Evolutionary conservation across 2,113 vertebrate species (phyloP), one percentile per base, ranked within the genome.

Genomic region (Dryoscopus gambensis): DNA sequence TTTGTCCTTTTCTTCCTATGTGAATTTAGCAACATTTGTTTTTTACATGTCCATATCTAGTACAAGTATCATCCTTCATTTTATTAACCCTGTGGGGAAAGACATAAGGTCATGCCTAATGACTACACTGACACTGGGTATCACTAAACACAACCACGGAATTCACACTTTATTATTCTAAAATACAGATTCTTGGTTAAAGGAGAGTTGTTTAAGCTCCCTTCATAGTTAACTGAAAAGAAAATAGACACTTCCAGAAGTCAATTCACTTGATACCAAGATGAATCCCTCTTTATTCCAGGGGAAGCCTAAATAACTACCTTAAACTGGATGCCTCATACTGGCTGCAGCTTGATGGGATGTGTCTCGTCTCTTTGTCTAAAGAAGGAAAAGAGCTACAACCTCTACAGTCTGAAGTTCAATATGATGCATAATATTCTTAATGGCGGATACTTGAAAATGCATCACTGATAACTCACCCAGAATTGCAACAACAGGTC

Each of bases 401-500:
- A 2, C 10, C 5, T 75, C 55, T 37, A 8, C 5, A 89, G 44
- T 21, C 44, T 70, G 44, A 89, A 60, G 53, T 65, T 76, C 59
- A 84, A 15, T 42, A 47, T 75, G 30, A 64, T 81, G n/a, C 50
- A 55, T 77, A 40, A 71, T 89, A n/a, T 68, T 59, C 53, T 81
- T 95, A 84, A 78, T 85, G 60, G 68, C 0, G 9, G 93, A 83
- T 86, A 81, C 49, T 88, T 93, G 76, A 84, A 90, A 91, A 92
- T 78, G 56, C 20, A 55, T 93, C 75, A 55, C 84, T 81, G 64
- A 40, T 69, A 88, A 52, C 47, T 85, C 60, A 67, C 47, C 13
- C 49, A 90, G 71, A 92, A 85, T 37, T 91, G 46, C 77, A 93
- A 81, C 60, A 93, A 87, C 71, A 96, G 82, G 79, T 75, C 90